Base-by-base conservation (phyloP, 2,888 invertebrate species). In the Gasteruption jaculator region DNA sequence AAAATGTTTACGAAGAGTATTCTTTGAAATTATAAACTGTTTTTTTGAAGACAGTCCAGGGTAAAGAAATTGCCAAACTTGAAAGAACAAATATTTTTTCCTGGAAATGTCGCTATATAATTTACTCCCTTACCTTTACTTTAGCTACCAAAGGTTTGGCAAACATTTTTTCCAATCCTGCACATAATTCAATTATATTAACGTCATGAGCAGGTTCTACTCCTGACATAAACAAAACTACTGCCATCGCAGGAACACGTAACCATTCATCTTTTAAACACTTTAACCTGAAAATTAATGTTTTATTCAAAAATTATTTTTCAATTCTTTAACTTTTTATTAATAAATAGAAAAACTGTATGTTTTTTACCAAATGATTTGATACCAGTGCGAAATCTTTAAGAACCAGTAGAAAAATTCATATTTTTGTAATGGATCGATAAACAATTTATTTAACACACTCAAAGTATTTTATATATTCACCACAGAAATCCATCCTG, bases 191-290 rank as follows among this genome's bases (percentile, higher is more conserved):
- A 5, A 1, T n/a, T 3, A 3, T 7, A 7, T 48, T 8, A 10
- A 16, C 8, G 1, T 21, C 30, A n/a, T 41, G 6, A 34, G 24
- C 7, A 10, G 47, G 10, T 4, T 47, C 26, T 10, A 50, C 5
- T 14, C 52, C 48, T 47, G n/a, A n/a, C n/a, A n/a, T n/a, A n/a
- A n/a, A n/a, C n/a, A n/a, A n/a, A n/a, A n/a, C n/a, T n/a, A 61
- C 36, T 10, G 50, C 41, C 54, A 64, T 57, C 5, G 31, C 22
- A 1, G 64, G 65, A 16, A 55, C 5, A 2, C 45, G 21, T 1
- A 56, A 5, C 65, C 64, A 67, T 35, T 61, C 53, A 5, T 52
- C 32, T 19, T 59, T 57, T n/a, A 57, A 27, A 10, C 21, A 6
- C 12, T 50, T 49, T 10, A 59, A 14, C 6, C 56, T 57, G 21